Evolutionary conservation across 2,113 vertebrate genomes (phyloP).

Genomic region (Oryzias melastigma): DNA sequence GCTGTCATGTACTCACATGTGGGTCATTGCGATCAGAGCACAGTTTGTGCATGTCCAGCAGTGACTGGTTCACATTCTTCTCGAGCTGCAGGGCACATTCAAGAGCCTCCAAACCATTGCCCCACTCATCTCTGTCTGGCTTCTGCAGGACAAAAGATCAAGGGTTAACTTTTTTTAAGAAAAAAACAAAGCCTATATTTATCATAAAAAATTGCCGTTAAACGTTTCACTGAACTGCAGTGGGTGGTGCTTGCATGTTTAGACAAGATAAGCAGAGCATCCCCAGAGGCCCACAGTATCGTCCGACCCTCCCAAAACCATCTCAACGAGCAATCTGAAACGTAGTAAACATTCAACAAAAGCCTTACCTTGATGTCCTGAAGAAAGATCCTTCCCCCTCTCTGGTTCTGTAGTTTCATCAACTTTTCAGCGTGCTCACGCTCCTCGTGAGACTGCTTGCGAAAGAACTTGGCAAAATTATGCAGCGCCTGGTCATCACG

Average conservation of each 20-base stretch:
- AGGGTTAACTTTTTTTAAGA: neutral
- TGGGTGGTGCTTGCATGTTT: conserved; percentile 12
- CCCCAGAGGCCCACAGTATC: conserved; percentile 52
- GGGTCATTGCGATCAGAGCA: conserved; percentile 90
- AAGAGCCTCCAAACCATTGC: conserved; percentile 88
- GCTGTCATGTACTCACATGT: conserved; percentile 81
- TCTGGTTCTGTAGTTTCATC: conserved; percentile 85
- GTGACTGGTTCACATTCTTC: conserved; percentile 84
- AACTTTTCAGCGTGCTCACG: conserved; percentile 83
- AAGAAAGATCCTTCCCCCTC: conserved; percentile 83
- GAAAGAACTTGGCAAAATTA: conserved; percentile 87
- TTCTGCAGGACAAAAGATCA: conserved; percentile 63
- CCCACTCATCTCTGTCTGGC: conserved; percentile 95
- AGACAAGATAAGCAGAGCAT: conserved; percentile 59
- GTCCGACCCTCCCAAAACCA: conserved; percentile 19
- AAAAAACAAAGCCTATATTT: neutral
- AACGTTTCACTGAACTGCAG: conserved; percentile 26
- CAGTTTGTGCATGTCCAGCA: conserved; percentile 91
- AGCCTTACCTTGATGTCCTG: conserved; percentile 80
- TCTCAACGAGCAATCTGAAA: neutral
- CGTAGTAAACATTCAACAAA: neutral
- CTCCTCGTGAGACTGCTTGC: conserved; percentile 79
- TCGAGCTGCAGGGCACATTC: conserved; percentile 90
- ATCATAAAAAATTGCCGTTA: conserved; percentile 12
- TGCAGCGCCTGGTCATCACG: conserved; percentile 86